Evolutionary conservation across 2,113 vertebrate genomes (phyloP).

Genomic region (Ramphastos sulfuratus): DNA sequence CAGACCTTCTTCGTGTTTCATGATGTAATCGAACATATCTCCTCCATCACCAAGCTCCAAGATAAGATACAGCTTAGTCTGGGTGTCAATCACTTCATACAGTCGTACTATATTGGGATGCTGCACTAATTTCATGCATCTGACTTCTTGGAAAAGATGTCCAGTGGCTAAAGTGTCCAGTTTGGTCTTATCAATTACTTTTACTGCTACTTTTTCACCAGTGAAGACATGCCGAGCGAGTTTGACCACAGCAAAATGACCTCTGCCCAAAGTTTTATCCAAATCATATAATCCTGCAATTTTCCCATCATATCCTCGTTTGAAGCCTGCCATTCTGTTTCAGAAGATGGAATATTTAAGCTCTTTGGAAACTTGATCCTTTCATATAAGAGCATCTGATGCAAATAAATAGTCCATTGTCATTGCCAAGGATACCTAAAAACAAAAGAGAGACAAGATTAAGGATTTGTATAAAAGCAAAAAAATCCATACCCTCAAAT

Average conservation of each 20-base stretch:
- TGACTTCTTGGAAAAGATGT: constrained; percentile 97
- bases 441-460: constrained; percentile 31
- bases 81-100: constrained; percentile 97
- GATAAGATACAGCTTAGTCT: constrained; percentile 98
- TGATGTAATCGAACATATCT: constrained; percentile 99
- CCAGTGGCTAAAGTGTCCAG: constrained; percentile 93
- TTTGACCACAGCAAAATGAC: constrained; percentile 97
- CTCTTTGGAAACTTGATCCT: constrained; percentile 57
- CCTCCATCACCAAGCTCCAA: constrained; percentile 95
- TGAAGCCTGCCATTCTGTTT: constrained; percentile 94
- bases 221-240: constrained; percentile 97
- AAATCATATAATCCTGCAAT: constrained; percentile 97
- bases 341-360: constrained; percentile 38
- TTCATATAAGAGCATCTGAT: constrained; percentile 79
- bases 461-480: background rate
- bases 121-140: constrained; percentile 98
- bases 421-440: constrained; percentile 76
- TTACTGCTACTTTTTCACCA: constrained; percentile 97
- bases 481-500: background rate
- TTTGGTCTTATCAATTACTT: constrained; percentile 99
- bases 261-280: constrained; percentile 96
- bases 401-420: constrained; percentile 79
- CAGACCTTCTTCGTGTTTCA: constrained; percentile 98
- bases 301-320: constrained; percentile 96
- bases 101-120: constrained; percentile 97